These are phyloP conservation scores for Heliconius sara DNA, from an alignment of 2,888 invertebrate genomes.

Conservation along the genomic window DNA sequence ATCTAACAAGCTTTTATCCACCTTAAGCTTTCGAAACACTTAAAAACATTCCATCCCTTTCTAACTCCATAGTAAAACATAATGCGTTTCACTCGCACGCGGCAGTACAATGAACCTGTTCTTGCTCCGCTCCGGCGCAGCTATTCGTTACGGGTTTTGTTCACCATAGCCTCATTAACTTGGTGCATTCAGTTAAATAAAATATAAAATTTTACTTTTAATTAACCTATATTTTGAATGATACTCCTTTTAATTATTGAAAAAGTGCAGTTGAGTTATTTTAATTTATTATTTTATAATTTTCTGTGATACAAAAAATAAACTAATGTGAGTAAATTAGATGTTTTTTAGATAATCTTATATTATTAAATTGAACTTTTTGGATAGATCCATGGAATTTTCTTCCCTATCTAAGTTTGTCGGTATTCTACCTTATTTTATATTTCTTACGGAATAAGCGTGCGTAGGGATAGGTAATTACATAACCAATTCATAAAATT, in stretches of 20 bases:
- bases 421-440: too few species aligned
- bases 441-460: too few species aligned
- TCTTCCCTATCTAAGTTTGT: too few species aligned
- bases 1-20: conserved; percentile 21
- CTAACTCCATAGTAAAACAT: conserved; percentile 4
- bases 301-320: not conserved
- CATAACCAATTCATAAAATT: too few species aligned
- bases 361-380: too few species aligned
- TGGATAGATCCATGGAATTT: too few species aligned
- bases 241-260: not conserved
- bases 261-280: not conserved
- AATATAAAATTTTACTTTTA: conserved; percentile 17
- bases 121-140: conserved; percentile 64
- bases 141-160: conserved; percentile 56
- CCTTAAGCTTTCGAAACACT: conserved; percentile 14
- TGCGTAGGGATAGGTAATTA: too few species aligned
- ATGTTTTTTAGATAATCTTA: not conserved
- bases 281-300: not conserved
- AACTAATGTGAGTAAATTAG: not conserved
- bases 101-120: conserved; percentile 64
- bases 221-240: conserved; percentile 37
- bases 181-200: conserved; percentile 30
- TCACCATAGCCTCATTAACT: conserved; percentile 46
- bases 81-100: conserved; percentile 45
- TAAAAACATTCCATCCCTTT: not conserved